A percentile compares a stretch with the other conserved stretches of the same genome.
Conservation (phyloP, 2,888 invertebrate genomes). For the Phalera bucephala region DNA sequence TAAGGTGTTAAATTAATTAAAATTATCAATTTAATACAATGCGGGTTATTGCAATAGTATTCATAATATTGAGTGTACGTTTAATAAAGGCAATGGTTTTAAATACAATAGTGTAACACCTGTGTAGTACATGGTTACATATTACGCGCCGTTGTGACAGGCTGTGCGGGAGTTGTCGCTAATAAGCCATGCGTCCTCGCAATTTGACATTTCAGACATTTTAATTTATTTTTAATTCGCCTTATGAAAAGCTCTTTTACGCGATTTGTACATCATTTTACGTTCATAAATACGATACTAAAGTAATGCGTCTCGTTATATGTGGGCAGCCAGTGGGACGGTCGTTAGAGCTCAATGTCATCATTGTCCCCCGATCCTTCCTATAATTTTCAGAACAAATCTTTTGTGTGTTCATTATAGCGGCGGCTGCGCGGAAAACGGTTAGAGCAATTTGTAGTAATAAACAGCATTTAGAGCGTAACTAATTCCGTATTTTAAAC, state of each 20-base stretch:
- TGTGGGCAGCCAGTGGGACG: slow-evolving; percentile 57
- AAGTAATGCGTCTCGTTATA: slow-evolving; percentile 67
- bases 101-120: no score
- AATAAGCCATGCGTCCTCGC: slow-evolving; percentile 70
- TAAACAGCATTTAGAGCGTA: slow-evolving; percentile 56
- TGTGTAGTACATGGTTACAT: background rate
- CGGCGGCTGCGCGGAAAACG: slow-evolving; percentile 39
- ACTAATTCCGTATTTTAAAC: slow-evolving; percentile 49
- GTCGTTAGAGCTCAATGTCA: slow-evolving; percentile 50
- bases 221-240: slow-evolving; percentile 76
- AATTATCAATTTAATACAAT: no score
- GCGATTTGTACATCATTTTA: slow-evolving; percentile 75
- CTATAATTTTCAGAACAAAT: slow-evolving; percentile 26
- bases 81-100: background rate
- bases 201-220: slow-evolving; percentile 79
- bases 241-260: slow-evolving; percentile 77
- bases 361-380: slow-evolving; percentile 39
- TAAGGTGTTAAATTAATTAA: no score
- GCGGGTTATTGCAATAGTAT: no score
- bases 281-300: slow-evolving; percentile 75
- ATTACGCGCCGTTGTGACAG: slow-evolving; percentile 44
- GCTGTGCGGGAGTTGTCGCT: slow-evolving; percentile 44
- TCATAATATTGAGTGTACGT: no score
- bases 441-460: slow-evolving; percentile 55
- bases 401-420: slow-evolving; percentile 30